A percentile compares a stretch with the other conserved stretches of the same genome.
These are phyloP conservation scores for Gonatopus flavifemur DNA, from an alignment of 1,140 invertebrate species.

Conservation along the genomic window DNA sequence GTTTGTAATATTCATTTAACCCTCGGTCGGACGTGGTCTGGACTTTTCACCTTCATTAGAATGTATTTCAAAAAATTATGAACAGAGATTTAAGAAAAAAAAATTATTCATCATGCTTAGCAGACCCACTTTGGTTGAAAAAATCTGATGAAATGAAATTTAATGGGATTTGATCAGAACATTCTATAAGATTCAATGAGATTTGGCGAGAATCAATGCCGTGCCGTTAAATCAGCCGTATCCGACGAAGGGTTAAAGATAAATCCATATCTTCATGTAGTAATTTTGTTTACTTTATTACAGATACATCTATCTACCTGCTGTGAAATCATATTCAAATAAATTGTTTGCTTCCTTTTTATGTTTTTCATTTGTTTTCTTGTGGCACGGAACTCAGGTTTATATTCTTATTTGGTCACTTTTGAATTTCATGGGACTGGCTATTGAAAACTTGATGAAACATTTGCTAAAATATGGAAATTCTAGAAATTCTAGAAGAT, in stretches of 20 bases:
- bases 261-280: too few relatives aligned
- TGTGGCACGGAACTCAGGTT: constrained; percentile 84
- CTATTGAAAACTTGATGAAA: constrained; percentile 68
- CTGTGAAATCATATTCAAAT: constrained; percentile 57
- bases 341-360: constrained; percentile 74
- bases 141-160: too few relatives aligned
- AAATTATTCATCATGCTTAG: constrained; percentile 3
- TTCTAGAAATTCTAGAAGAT: constrained; percentile 55
- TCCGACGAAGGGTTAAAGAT: constrained; percentile 1
- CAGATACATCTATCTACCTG: constrained; percentile 84
- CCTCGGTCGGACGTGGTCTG: constrained; percentile 1
- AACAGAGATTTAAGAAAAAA: neutral
- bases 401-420: constrained; percentile 83
- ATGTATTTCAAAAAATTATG: neutral
- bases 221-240: too few relatives aligned
- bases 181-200: too few relatives aligned
- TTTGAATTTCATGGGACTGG: constrained; percentile 78
- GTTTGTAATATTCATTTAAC: constrained; percentile 56
- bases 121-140: too few relatives aligned
- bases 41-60: constrained; percentile 8
- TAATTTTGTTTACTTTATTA: constrained; percentile 54
- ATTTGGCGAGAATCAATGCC: too few relatives aligned
- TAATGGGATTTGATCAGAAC: too few relatives aligned
- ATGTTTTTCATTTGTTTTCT: constrained; percentile 83
- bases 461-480: constrained; percentile 50